Evolutionary conservation across 1,140 invertebrate species (phyloP), one percentile per base, ranked within the genome.

Genomic region (Holcopasites calliopsidis): DNA sequence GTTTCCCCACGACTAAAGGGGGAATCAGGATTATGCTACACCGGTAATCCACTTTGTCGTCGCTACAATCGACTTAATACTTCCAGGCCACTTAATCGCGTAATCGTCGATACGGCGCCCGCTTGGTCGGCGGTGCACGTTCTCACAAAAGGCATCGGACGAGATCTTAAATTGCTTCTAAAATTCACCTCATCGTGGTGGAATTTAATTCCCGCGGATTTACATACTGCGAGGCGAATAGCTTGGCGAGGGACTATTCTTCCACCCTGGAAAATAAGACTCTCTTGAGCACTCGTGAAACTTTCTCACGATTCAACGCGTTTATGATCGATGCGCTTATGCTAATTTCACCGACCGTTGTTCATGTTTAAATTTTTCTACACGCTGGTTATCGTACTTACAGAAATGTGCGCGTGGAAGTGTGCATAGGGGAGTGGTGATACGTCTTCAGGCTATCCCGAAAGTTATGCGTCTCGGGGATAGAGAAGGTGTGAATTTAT

Each of bases 41-140:
- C 23, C 44, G 58, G 52, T 82, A 82, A 82, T 82, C 73, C 73
- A 82, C 78, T 82, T 77, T 71, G 78, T 77, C 58, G 47, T 31
- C 42, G 57, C 50, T 70, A 76, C 58, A 62, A 76, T 77, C 78
- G 73, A 80, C 79, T 80, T 80, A 72, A 80, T 72, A 77, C 35
- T 80, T 81, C 54, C 73, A 21, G 31, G 23, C 66, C 66, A 72
- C 81, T 80, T 72, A 81, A 72, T 61, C 44, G 49, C 44, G 49
- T 80, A 80, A 82, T 82, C 80, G 78, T 70, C 79, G 73, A 77
- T 77, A 72, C 57, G 66, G 33, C 26, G 58, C 18, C 6, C n/a
- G n/a, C n/a, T n/a, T n/a, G 47, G 40, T 1, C 47, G n/a, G 0
- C 35, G 52, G 65, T 60, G 60, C 35, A 7, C 57, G 60, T 52